Base-by-base conservation (phyloP, 2,797 vertebrate genomes). In the Lates japonicus region DNA sequence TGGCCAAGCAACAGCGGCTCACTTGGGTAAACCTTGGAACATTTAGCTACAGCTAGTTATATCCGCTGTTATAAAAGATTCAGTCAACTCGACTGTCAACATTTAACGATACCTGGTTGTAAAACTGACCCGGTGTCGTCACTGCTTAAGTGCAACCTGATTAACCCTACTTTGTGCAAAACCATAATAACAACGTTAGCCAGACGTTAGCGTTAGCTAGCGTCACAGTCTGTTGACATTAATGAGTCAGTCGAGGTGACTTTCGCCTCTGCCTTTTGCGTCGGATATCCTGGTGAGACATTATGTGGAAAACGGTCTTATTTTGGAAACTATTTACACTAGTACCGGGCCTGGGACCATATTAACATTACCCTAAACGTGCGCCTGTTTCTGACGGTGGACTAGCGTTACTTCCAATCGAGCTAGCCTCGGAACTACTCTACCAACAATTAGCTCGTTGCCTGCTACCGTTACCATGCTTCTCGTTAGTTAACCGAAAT, bases 381-480 rank as follows among this genome's bases (percentile, higher is more conserved):
- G 3, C 11, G 69, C 2, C 39, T 64, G 25, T 29, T 63, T 19
- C 46, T 39, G 9, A 29, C 49, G 37, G 33, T 14, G n/a, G 10
- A 46, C n/a, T 25, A 42, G 22, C 12, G 12, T 67, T 31, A 51
- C 7, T 14, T 37, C 58, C 35, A n/a, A 13, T 1, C 2, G 9
- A 54, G 55, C n/a, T 76, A 60, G 7, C 46, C 48, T 35, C 31
- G 35, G 16, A 67, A 51, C 51, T 60, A 10, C 19, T 58, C 20
- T 62, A 11, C 7, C 9, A 9, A 41, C 7, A 74, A 57, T 51
- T 16, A 63, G 63, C 52, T 61, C 41, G 78, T 65, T 88, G 85
- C 80, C 75, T 20, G 73, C 78, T 78, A 54, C 37, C 13, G 46
- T 79, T 86, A 88, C 73, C 87, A 31, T 59, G 12, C 31, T n/a